phyloP scores from a whole-genome alignment of 2,113 vertebrate species.

The Trichomycterus rosablanca region DNA sequence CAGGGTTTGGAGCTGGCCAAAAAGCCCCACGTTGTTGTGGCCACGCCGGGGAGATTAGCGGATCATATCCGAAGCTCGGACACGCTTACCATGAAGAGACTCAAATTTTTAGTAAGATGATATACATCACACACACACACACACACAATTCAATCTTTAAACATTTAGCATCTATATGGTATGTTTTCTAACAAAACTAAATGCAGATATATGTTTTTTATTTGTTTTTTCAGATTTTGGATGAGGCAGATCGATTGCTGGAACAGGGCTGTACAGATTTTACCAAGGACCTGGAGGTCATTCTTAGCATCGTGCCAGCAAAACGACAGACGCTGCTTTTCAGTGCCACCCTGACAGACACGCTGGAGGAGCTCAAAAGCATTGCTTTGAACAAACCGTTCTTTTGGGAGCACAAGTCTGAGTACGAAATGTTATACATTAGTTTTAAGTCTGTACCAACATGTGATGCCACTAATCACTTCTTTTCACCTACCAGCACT shows the following conservation, averaged over 20 bases:
- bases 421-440: too few relatives aligned
- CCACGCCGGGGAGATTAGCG: constrained; percentile 84
- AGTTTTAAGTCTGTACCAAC: too few relatives aligned
- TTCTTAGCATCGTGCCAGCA: constrained; percentile 68
- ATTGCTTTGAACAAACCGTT: constrained; percentile 86
- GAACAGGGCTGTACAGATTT: constrained; percentile 92
- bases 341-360: constrained; percentile 88
- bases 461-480: too few relatives aligned
- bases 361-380: constrained; percentile 74
- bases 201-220: neutral
- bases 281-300: constrained; percentile 82
- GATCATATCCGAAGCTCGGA: constrained; percentile 88
- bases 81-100: constrained; percentile 81
- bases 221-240: constrained; percentile 76
- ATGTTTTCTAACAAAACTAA: neutral
- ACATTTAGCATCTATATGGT: neutral
- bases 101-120: constrained; percentile 78
- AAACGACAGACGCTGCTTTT: constrained; percentile 86
- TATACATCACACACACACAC: too few relatives aligned
- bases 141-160: neutral
- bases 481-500: too few relatives aligned
- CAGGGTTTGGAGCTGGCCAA: constrained; percentile 84
- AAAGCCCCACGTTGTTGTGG: constrained; percentile 86
- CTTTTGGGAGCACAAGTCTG: constrained; percentile 86
- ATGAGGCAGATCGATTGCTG: constrained; percentile 86